Conservation (phyloP, 2,113 vertebrate genomes). For the Ptilorrhoa leucosticta region DNA sequence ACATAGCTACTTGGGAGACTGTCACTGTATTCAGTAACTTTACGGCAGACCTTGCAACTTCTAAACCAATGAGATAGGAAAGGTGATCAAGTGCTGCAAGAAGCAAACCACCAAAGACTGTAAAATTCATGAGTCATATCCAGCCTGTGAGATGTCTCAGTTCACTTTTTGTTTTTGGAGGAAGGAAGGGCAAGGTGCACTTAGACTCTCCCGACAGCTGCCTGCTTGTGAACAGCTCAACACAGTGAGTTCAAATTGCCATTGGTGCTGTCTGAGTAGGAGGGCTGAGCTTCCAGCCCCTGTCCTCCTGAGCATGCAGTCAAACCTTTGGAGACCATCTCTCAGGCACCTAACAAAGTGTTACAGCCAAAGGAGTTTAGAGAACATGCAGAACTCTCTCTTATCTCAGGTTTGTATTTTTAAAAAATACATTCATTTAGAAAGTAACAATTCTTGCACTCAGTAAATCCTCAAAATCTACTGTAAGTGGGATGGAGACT, state of each 20-base stretch:
- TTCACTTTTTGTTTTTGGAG: not conserved
- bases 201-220: not conserved
- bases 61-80: not conserved
- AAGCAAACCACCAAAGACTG: not conserved
- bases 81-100: not conserved
- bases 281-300: not conserved
- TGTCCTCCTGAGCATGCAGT: not conserved
- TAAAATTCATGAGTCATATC: not conserved
- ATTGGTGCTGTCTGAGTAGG: not conserved
- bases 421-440: not conserved
- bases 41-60: not conserved
- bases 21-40: not conserved
- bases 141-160: not conserved
- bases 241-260: not conserved
- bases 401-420: not conserved
- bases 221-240: not conserved
- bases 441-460: not conserved
- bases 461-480: not conserved
- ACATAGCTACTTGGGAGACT: not conserved
- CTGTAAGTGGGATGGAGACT: not conserved
- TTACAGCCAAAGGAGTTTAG: not conserved
- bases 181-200: not conserved
- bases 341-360: not conserved
- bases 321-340: not conserved
- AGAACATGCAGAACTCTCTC: not conserved